phyloP scores from a whole-genome alignment of 2,113 vertebrate genomes.

The Nothobranchius kuhntae region DNA sequence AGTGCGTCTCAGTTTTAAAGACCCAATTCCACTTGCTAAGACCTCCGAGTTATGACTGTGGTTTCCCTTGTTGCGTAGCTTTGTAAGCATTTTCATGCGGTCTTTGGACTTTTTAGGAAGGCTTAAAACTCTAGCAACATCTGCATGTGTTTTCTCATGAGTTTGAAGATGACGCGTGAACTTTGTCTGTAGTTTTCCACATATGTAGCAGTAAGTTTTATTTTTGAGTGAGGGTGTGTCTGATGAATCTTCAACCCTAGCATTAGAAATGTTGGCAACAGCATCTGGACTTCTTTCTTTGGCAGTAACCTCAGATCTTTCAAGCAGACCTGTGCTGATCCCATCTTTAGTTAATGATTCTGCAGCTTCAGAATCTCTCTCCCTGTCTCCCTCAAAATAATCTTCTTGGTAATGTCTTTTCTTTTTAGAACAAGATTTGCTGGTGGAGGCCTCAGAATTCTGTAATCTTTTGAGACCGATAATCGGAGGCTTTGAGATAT shows the following conservation, averaged over 20 bases:
- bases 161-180: background rate
- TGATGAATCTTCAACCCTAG: background rate
- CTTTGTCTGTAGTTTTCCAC: slow-evolving; percentile 8
- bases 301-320: too few relatives aligned
- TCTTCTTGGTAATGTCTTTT: background rate
- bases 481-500: background rate
- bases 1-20: slow-evolving; percentile 5
- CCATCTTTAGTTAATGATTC: too few relatives aligned
- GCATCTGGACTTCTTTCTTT: too few relatives aligned
- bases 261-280: background rate
- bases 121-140: too few relatives aligned
- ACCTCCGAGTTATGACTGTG: too few relatives aligned
- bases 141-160: too few relatives aligned
- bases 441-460: background rate
- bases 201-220: slow-evolving; percentile 11
- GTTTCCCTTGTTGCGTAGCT: too few relatives aligned
- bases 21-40: too few relatives aligned
- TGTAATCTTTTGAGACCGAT: background rate
- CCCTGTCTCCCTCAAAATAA: background rate
- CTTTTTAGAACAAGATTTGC: background rate
- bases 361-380: too few relatives aligned
- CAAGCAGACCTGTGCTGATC: too few relatives aligned
- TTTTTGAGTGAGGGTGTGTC: background rate
- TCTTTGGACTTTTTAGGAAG: too few relatives aligned
- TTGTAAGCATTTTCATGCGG: too few relatives aligned